Conservation (phyloP, 1,140 invertebrate genomes). For the Diorhabda elongata region DNA sequence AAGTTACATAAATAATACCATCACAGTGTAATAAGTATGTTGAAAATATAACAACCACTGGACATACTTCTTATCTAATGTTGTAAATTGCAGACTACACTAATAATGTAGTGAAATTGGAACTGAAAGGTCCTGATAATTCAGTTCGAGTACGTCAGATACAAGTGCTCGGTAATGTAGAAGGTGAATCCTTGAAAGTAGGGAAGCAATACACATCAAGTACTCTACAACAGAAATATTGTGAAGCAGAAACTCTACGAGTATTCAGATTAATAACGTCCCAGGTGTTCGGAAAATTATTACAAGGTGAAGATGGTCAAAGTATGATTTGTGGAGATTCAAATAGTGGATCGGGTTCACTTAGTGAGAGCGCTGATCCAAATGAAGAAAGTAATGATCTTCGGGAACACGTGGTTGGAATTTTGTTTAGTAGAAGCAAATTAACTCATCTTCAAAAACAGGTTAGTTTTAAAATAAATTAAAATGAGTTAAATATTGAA, state of each 20-base stretch:
- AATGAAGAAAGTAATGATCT: slow-evolving; percentile 77
- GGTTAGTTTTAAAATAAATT: slow-evolving; percentile 50
- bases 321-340: slow-evolving; percentile 40
- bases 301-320: slow-evolving; percentile 55
- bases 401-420: slow-evolving; percentile 94
- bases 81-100: slow-evolving; percentile 46
- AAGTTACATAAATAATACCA: no score
- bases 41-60: no score
- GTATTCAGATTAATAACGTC: slow-evolving; percentile 92
- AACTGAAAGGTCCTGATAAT: slow-evolving; percentile 88
- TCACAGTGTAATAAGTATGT: no score
- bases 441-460: slow-evolving; percentile 92
- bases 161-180: slow-evolving; percentile 56
- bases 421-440: slow-evolving; percentile 91
- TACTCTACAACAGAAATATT: slow-evolving; percentile 75
- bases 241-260: slow-evolving; percentile 86
- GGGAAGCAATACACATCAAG: slow-evolving; percentile 52
- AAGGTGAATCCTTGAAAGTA: slow-evolving; percentile 53
- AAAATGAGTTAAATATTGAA: not conserved
- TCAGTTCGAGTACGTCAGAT: slow-evolving; percentile 85
- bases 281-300: slow-evolving; percentile 89
- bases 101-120: slow-evolving; percentile 65
- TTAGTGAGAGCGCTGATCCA: slow-evolving; percentile 52
- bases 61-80: no score
- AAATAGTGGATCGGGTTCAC: slow-evolving; percentile 47